Evolutionary conservation across 2,113 vertebrate species (phyloP).

Genomic region (Phyllostomus discolor): DNA sequence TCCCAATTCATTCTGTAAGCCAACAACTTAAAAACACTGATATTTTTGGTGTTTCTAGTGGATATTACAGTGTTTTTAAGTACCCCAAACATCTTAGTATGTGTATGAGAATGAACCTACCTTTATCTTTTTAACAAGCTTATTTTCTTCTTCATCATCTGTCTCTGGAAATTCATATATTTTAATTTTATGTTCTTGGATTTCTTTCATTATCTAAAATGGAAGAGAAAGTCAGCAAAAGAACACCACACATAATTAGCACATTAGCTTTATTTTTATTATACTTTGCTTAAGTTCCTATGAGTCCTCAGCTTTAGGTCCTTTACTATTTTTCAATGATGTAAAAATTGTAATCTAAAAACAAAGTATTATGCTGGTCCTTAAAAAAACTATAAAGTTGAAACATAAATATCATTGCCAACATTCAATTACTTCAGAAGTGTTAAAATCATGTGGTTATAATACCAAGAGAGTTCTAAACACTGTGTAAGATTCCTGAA

Average conservation of each 20-base stretch:
- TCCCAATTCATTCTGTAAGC: neutral
- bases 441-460: neutral
- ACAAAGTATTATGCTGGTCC: neutral
- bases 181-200: constrained; percentile 99
- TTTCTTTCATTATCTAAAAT: constrained; percentile 97
- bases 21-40: neutral
- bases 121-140: constrained; percentile 97
- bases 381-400: neutral
- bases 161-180: constrained; percentile 99
- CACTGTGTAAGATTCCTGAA: neutral
- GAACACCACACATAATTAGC: neutral
- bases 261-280: neutral
- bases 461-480: neutral
- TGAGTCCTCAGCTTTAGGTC: neutral
- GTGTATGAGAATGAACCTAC: constrained; percentile 73
- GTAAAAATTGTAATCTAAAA: constrained; percentile 33
- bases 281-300: neutral
- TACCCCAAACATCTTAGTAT: neutral
- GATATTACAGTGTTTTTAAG: neutral
- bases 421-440: constrained; percentile 17
- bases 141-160: constrained; percentile 98
- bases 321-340: neutral
- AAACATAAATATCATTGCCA: neutral
- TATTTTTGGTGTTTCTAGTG: neutral
- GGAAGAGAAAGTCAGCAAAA: constrained; percentile 9